Conservation (phyloP, 2,888 invertebrate species). For the Conchocele bisecta region DNA sequence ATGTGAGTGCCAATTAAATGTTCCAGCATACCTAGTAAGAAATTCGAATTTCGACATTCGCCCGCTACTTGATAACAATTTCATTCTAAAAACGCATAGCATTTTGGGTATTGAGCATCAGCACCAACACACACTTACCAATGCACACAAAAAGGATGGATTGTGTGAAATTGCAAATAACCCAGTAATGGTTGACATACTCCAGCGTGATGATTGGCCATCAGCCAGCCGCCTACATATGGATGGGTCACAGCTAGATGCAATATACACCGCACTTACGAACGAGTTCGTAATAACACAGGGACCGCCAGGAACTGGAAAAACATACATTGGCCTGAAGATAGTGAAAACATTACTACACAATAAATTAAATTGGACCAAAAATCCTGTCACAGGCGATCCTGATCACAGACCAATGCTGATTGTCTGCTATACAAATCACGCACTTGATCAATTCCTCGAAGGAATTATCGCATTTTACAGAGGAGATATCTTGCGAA, state of each 20-base stretch:
- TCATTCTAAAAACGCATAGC: no score
- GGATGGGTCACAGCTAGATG: slow-evolving; percentile 75
- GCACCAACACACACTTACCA: no score
- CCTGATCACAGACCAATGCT: slow-evolving; percentile 67
- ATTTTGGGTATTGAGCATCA: no score
- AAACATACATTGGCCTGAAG: slow-evolving; percentile 91
- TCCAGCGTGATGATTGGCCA: slow-evolving; percentile 1
- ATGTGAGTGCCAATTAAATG: slow-evolving; percentile 46
- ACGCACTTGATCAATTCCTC: slow-evolving; percentile 80
- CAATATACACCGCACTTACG: slow-evolving; percentile 74
- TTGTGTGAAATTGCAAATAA: no score
- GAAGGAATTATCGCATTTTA: slow-evolving; percentile 71
- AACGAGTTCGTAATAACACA: slow-evolving; percentile 78
- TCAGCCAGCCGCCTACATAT: slow-evolving; percentile 52
- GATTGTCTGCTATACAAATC: slow-evolving; percentile 81
- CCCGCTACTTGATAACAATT: no score
- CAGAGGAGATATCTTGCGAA: slow-evolving; percentile 67
- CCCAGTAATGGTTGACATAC: background rate
- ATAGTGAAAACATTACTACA: slow-evolving; percentile 87
- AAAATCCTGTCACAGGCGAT: background rate
- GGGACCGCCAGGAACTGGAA: slow-evolving; percentile 93
- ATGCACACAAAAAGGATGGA: no score
- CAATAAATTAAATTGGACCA: slow-evolving; percentile 84
- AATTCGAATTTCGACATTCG: slow-evolving; percentile 24
- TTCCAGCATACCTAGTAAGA: slow-evolving; percentile 49